Evolutionary conservation across 2,113 vertebrate species (phyloP), one percentile per base, ranked within the genome.

Genomic region (Ameiurus melas): DNA sequence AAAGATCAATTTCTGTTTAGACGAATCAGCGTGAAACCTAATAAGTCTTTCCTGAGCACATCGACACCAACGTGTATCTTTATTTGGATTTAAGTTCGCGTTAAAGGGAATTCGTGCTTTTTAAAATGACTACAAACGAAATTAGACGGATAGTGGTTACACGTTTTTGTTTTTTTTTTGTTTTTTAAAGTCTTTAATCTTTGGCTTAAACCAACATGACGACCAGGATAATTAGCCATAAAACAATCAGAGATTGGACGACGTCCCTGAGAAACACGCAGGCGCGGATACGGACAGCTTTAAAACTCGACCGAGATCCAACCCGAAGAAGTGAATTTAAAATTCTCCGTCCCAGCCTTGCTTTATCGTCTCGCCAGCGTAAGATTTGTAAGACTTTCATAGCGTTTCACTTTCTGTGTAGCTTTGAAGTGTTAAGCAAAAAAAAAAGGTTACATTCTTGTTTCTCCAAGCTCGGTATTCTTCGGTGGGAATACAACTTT

Each of bases 261-360:
- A 60, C 75, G 83, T 78, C 53, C 27, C 60, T 79, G 22, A 62
- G 22, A 79, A 89, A 88, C 60, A 89, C 64, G 64, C 78, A 71
- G 51, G 57, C 81, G 64, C 60, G n/a, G 77, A 78, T 84, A 89
- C 16, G 87, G 89, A 92, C 70, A 89, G 81, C 81, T 85, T 90
- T 90, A 86, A 89, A 92, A 91, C 87, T 86, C 88, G 84, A 88
- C 62, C 33, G 79, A 85, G 86, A 86, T 70, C 68, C 70, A 89
- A 87, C 57, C 64, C 71, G 71, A 83, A 53, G 86, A 89, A 78
- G 89, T 57, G 68, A 89, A 87, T 88, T 88, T 77, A 73, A 91
- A 90, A 85, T 84, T 70, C 79, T 53, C 79, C 33, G 85, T 39
- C 51, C 81, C 66, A 70, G 89, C 66, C 30, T 83, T 78, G 85